phyloP scores from a whole-genome alignment of 2,113 vertebrate genomes.

The Motacilla tschutschensis region DNA sequence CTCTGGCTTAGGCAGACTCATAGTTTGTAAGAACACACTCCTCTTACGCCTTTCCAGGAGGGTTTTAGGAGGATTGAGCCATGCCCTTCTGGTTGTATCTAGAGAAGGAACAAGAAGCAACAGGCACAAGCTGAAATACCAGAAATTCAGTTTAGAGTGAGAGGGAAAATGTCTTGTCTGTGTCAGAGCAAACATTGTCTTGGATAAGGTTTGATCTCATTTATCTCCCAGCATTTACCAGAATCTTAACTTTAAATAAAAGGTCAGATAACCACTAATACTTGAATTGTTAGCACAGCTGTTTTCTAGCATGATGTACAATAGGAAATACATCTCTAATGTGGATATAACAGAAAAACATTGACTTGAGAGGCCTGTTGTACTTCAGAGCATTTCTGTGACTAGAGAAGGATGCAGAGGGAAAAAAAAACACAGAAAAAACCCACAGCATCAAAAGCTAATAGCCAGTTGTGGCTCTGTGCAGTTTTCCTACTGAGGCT shows the following conservation, averaged over 20 bases:
- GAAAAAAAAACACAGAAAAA: neutral
- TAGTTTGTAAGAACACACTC: neutral
- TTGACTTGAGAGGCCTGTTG: neutral
- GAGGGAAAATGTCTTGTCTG: neutral
- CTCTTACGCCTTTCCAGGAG: neutral
- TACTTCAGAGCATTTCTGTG: neutral
- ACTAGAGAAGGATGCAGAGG: neutral
- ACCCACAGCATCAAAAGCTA: neutral
- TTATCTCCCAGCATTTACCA: neutral
- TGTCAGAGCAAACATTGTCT: neutral
- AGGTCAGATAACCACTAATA: neutral
- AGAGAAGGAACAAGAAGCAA: neutral
- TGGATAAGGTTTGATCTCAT: neutral
- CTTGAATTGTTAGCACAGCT: neutral
- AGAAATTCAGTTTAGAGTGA: neutral
- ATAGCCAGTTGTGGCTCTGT: neutral
- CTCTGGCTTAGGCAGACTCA: neutral
- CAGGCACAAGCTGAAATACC: neutral
- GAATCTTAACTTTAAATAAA: neutral
- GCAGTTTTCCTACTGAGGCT: neutral
- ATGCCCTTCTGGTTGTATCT: neutral
- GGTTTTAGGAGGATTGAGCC: neutral
- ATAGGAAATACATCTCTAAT: neutral
- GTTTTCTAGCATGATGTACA: neutral
- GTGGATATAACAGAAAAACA: neutral